phyloP scores from a whole-genome alignment of 2,888 invertebrate species.

The Acleris emargana region DNA sequence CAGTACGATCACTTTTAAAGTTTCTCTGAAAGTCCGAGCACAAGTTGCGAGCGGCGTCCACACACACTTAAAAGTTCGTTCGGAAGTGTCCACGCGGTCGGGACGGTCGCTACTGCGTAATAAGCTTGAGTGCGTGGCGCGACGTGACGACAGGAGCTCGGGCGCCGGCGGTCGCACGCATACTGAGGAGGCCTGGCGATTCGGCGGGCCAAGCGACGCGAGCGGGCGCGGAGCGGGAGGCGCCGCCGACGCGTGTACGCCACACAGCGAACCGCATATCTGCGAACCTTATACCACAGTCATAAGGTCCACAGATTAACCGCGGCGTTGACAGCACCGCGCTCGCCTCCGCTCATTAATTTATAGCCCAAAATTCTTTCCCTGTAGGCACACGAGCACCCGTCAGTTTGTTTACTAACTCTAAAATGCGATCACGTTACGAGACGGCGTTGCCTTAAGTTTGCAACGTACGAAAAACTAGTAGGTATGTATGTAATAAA shows the following conservation, averaged over 20 bases:
- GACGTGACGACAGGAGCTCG: slow-evolving; percentile 66
- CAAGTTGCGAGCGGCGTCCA: slow-evolving; percentile 42
- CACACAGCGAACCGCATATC: slow-evolving; percentile 52
- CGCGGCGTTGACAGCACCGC: slow-evolving; percentile 31
- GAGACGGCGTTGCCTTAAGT: slow-evolving; percentile 38
- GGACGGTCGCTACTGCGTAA: slow-evolving; percentile 77
- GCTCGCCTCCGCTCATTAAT: slow-evolving; percentile 45
- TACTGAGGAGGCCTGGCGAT: slow-evolving; percentile 76
- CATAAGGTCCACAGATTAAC: too few species aligned
- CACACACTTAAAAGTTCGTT: slow-evolving; percentile 47
- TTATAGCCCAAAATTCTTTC: slow-evolving; percentile 57
- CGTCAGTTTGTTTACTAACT: slow-evolving; percentile 33
- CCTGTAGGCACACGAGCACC: slow-evolving; percentile 38
- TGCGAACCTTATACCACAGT: too few species aligned
- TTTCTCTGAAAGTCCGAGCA: slow-evolving; percentile 28
- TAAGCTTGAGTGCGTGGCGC: slow-evolving; percentile 67
- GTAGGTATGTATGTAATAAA: neutral
- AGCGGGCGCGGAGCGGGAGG: slow-evolving; percentile 64
- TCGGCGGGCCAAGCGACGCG: slow-evolving; percentile 66
- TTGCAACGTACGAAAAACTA: slow-evolving; percentile 24
- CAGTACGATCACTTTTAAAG: slow-evolving; percentile 72
- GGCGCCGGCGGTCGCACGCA: slow-evolving; percentile 77
- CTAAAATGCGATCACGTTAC: slow-evolving; percentile 31
- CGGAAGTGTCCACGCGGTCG: slow-evolving; percentile 75
- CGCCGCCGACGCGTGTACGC: neutral